Conservation (phyloP, 2,797 vertebrate species). For the Acanthiza pusilla region DNA sequence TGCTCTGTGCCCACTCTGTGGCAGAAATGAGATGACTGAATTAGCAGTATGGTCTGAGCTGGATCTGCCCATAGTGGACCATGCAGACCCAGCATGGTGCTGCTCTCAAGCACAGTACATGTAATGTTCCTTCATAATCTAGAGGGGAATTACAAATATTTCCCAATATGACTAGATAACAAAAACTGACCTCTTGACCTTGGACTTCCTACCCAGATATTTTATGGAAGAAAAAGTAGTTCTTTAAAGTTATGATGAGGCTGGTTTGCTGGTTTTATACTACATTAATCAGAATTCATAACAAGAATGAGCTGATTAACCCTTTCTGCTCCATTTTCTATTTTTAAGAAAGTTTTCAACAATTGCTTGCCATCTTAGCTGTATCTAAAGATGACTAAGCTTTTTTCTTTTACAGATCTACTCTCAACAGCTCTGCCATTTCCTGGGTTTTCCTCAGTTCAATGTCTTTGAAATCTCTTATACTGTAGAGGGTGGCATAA, state of each 20-base stretch:
- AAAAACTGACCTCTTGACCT: neutral
- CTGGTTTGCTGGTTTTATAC: neutral
- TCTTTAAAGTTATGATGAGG: neutral
- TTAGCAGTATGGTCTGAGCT: neutral
- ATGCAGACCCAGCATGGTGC: neutral
- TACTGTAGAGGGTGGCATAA: neutral
- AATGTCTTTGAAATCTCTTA: neutral
- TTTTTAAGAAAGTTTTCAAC: neutral
- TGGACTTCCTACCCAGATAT: neutral
- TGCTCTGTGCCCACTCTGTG: neutral
- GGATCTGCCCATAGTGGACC: neutral
- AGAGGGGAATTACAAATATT: neutral
- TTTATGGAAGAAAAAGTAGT: neutral
- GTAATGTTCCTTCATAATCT: neutral
- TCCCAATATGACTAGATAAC: neutral
- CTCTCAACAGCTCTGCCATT: neutral
- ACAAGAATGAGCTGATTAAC: neutral
- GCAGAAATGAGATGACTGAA: neutral
- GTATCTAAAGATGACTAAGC: neutral
- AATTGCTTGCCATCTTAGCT: neutral
- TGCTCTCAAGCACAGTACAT: neutral
- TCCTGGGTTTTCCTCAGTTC: neutral
- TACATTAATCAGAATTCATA: neutral
- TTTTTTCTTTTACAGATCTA: neutral
- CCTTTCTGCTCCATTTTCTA: neutral